A percentile compares a stretch with the other conserved stretches of the same genome.
Conservation (phyloP, 1,140 invertebrate species). For the Metopolophium dirhodum region DNA sequence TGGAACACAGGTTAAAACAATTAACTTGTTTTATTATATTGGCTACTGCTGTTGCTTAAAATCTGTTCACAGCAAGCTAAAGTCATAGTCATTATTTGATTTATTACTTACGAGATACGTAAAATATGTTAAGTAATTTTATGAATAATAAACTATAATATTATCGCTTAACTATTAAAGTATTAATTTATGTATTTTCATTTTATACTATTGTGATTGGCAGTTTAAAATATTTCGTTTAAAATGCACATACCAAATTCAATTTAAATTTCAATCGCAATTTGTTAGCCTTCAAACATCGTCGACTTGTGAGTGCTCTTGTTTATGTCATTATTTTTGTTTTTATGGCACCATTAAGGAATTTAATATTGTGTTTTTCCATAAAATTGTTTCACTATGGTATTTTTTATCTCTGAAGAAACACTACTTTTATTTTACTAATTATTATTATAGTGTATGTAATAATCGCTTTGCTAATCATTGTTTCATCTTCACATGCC, state of each 20-base stretch:
- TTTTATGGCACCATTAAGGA: neutral
- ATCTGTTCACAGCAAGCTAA: neutral
- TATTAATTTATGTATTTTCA: neutral
- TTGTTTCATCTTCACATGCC: neutral
- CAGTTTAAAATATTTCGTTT: neutral
- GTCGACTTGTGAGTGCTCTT: neutral
- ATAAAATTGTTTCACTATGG: neutral
- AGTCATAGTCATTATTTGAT: neutral
- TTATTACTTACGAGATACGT: neutral
- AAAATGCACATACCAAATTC: neutral
- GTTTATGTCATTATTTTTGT: conserved; percentile 23
- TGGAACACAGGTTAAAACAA: neutral
- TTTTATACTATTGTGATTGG: neutral
- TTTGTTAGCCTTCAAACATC: conserved; percentile 1
- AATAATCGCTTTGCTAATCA: neutral
- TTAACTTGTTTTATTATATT: neutral
- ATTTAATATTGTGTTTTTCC: neutral
- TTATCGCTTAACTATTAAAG: neutral
- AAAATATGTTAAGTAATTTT: neutral
- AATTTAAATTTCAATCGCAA: neutral
- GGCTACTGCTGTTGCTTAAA: neutral
- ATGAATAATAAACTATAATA: conserved; percentile 14
- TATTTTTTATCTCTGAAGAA: neutral
- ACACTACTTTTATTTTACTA: neutral
- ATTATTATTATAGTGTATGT: neutral